These are phyloP conservation scores for Ochropleura leucogaster DNA, from an alignment of 2,888 invertebrate genomes.

Conservation along the genomic window DNA sequence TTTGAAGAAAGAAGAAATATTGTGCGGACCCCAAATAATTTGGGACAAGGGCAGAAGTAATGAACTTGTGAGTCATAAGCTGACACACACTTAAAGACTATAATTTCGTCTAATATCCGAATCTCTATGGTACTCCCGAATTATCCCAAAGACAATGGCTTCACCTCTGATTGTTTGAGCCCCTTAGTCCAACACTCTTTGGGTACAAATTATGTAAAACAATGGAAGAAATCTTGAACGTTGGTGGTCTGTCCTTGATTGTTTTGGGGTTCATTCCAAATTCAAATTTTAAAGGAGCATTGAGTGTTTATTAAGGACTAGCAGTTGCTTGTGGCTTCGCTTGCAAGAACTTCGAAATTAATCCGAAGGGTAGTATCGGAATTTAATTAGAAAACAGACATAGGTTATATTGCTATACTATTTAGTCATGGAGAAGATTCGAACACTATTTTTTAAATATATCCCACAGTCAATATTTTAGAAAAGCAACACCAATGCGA, in stretches of 20 bases:
- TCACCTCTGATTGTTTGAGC: conserved; percentile 40
- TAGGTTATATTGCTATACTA: too few species aligned
- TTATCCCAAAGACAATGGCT: conserved; percentile 58
- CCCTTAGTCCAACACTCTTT: conserved; percentile 24
- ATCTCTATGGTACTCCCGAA: conserved; percentile 35
- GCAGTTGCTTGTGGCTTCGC: neutral
- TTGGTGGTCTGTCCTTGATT: conserved; percentile 49
- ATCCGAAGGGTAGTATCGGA: too few species aligned
- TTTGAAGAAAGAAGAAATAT: too few species aligned
- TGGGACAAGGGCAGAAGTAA: too few species aligned
- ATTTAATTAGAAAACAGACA: too few species aligned
- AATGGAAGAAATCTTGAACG: conserved; percentile 42
- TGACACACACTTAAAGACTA: neutral
- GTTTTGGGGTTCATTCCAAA: neutral
- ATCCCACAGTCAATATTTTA: neutral
- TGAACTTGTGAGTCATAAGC: neutral
- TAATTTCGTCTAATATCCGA: conserved; percentile 12
- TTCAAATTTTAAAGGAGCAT: neutral
- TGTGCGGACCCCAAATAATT: too few species aligned
- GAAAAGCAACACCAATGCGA: neutral
- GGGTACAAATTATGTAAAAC: conserved; percentile 53
- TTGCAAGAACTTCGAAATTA: too few species aligned
- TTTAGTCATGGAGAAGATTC: neutral
- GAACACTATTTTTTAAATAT: neutral
- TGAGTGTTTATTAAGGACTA: neutral